Evolutionary conservation across 2,888 invertebrate genomes (phyloP).

Genomic region (Hyposoter dolosus): DNA sequence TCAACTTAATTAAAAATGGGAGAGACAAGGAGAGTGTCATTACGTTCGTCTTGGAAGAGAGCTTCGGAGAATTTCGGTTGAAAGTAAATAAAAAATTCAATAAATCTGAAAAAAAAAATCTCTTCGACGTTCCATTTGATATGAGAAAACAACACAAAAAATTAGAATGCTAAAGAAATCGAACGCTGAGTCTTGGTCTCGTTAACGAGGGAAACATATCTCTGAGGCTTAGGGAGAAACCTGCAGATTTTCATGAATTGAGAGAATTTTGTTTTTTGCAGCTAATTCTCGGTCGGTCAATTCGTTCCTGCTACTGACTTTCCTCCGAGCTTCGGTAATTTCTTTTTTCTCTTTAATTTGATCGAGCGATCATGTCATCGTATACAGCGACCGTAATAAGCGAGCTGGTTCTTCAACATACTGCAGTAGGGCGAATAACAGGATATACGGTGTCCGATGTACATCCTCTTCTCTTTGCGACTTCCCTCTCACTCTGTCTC

Average conservation of each 20-base stretch:
- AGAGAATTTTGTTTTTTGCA: background rate
- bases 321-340: background rate
- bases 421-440: conserved; percentile 83
- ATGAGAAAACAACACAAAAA: background rate
- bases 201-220: background rate
- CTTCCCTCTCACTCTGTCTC: conserved; percentile 67
- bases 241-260: conserved; percentile 24
- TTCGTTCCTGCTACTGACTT: background rate
- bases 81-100: too few species aligned
- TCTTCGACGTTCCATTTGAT: too few species aligned
- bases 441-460: conserved; percentile 85
- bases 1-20: too few species aligned
- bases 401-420: conserved; percentile 64
- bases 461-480: conserved; percentile 77
- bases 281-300: background rate
- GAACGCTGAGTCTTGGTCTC: conserved; percentile 22
- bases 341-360: conserved; percentile 31
- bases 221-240: background rate
- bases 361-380: conserved; percentile 59
- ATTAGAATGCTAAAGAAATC: conserved; percentile 19
- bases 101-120: too few species aligned
- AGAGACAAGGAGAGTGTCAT: background rate
- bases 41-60: background rate
- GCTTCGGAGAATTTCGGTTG: background rate
- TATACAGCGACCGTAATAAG: conserved; percentile 39